These are phyloP conservation scores for Pandion haliaetus DNA, from an alignment of 2,113 vertebrate species.

Conservation along the genomic window DNA sequence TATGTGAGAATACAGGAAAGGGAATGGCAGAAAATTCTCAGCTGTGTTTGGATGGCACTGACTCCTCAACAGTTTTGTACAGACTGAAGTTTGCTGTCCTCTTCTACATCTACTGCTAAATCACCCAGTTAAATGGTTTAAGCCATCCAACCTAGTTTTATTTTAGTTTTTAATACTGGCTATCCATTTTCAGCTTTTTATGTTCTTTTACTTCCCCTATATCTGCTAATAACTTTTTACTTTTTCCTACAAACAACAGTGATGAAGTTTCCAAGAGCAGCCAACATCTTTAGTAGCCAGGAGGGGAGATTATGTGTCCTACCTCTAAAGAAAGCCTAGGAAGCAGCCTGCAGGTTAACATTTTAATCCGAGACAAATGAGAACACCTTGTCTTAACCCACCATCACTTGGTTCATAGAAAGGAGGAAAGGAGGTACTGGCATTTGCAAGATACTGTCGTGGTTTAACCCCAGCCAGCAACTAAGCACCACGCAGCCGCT, in stretches of 20 bases:
- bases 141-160: neutral
- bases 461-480: too few species aligned
- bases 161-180: neutral
- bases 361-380: neutral
- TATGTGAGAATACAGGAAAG: neutral
- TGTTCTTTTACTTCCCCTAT: neutral
- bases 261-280: neutral
- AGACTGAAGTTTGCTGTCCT: neutral
- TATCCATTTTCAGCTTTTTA: neutral
- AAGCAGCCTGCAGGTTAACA: neutral
- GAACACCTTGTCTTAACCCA: neutral
- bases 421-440: neutral
- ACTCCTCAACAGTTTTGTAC: neutral
- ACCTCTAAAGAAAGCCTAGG: neutral
- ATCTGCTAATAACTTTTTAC: neutral
- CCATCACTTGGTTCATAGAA: neutral
- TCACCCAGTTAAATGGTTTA: neutral
- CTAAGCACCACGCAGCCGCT: too few species aligned
- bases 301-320: too few species aligned
- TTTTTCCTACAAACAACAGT: neutral
- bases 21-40: neutral
- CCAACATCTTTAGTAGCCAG: neutral
- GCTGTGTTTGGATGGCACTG: neutral
- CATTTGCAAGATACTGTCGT: neutral
- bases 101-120: neutral